Conservation (phyloP, 2,113 vertebrate species). For the Lagopus leucura region DNA sequence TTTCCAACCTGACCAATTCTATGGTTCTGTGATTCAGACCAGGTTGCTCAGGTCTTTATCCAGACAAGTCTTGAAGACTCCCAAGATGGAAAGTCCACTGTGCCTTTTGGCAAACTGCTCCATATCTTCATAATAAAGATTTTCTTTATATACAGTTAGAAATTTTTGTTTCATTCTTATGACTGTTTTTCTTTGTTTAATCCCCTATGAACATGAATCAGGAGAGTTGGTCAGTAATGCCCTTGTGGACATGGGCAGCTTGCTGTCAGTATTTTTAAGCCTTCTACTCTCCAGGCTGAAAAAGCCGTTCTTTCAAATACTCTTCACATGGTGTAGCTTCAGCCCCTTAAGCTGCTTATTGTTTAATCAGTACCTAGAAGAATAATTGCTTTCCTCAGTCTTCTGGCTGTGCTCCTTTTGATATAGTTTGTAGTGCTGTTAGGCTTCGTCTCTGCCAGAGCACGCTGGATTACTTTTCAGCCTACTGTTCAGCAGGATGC, state of each 20-base stretch:
- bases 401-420: neutral
- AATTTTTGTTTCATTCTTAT: neutral
- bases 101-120: neutral
- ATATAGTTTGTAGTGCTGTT: neutral
- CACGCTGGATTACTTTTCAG: rapidly evolving
- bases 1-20: no score
- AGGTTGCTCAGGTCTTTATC: neutral
- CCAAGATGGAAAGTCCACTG: neutral
- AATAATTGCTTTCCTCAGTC: neutral
- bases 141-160: neutral
- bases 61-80: neutral
- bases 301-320: neutral
- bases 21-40: neutral
- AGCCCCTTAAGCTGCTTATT: neutral
- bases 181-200: neutral
- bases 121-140: neutral
- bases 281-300: neutral
- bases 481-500: neutral
- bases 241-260: neutral
- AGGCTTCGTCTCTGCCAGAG: neutral
- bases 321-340: neutral
- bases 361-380: neutral
- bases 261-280: neutral
- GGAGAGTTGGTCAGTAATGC: neutral
- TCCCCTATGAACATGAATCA: neutral